These are phyloP conservation scores for Parnassius smintheus DNA, from an alignment of 2,888 invertebrate genomes.

Conservation along the genomic window DNA sequence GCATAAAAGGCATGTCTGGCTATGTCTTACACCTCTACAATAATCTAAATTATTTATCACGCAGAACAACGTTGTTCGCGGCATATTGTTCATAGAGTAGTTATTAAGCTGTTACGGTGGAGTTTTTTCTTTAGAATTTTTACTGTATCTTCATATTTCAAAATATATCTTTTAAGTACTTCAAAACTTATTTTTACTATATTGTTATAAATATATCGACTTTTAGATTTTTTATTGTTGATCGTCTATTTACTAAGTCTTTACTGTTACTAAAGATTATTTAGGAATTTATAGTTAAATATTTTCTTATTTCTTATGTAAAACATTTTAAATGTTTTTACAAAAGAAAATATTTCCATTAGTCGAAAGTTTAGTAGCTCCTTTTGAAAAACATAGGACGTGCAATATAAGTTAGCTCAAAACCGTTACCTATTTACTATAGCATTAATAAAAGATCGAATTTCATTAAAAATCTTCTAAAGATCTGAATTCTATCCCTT, in stretches of 20 bases:
- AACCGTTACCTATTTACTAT: conserved; percentile 57
- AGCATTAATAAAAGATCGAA: conserved; percentile 46
- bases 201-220: conserved; percentile 10
- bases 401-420: conserved; percentile 57
- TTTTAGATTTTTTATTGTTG: conserved; percentile 11
- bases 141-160: conserved; percentile 3
- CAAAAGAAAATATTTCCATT: conserved; percentile 4
- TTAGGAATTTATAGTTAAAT: conserved; percentile 7
- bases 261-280: conserved; percentile 1
- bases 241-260: conserved; percentile 4
- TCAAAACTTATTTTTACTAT: conserved; percentile 9
- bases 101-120: conserved; percentile 17
- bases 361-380: conserved; percentile 14
- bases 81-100: conserved; percentile 32
- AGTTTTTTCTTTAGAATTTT: conserved; percentile 14
- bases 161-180: conserved; percentile 1
- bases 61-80: conserved; percentile 22
- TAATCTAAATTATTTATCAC: background rate
- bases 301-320: conserved; percentile 3
- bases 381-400: conserved; percentile 27
- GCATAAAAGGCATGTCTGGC: background rate
- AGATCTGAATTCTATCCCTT: conserved; percentile 20
- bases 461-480: conserved; percentile 36
- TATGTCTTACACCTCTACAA: conserved; percentile 1
- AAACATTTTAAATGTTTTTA: conserved; percentile 9